phyloP scores from a whole-genome alignment of 2,888 invertebrate genomes.

The Diploptera punctata region DNA sequence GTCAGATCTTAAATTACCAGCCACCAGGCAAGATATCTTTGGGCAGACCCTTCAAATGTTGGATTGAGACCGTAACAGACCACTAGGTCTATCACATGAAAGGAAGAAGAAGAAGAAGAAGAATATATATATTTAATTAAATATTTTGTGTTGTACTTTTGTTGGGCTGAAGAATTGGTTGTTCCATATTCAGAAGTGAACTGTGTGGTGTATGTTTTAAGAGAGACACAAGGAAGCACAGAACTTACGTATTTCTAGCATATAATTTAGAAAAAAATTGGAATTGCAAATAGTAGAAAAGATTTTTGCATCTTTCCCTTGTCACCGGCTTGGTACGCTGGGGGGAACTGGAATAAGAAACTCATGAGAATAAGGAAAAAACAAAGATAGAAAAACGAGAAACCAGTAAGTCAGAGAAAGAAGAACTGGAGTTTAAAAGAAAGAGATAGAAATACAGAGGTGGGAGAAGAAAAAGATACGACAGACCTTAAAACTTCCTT shows the following conservation, averaged over 20 bases:
- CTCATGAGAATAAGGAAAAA: neutral
- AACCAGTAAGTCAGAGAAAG: neutral
- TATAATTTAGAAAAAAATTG: conserved; percentile 36
- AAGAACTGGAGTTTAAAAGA: neutral
- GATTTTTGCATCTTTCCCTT: conserved; percentile 37
- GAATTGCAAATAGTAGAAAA: conserved; percentile 39
- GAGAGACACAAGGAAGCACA: too few relatives aligned
- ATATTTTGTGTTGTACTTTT: too few relatives aligned
- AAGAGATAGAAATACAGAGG: neutral
- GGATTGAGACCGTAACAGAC: too few relatives aligned
- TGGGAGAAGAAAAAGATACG: conserved; percentile 33
- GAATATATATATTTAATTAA: too few relatives aligned
- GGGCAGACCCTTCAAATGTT: too few relatives aligned
- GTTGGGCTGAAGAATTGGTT: too few relatives aligned
- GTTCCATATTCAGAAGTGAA: too few relatives aligned
- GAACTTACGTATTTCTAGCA: neutral
- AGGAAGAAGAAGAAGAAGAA: too few relatives aligned
- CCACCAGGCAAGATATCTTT: too few relatives aligned
- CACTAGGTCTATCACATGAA: too few relatives aligned
- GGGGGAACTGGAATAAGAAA: neutral
- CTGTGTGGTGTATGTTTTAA: too few relatives aligned
- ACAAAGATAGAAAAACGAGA: neutral
- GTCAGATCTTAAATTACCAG: too few relatives aligned
- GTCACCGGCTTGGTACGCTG: conserved; percentile 16
- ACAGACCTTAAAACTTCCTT: conserved; percentile 35